phyloP scores from a whole-genome alignment of 2,888 invertebrate genomes.

The Parascotia fuliginaria region DNA sequence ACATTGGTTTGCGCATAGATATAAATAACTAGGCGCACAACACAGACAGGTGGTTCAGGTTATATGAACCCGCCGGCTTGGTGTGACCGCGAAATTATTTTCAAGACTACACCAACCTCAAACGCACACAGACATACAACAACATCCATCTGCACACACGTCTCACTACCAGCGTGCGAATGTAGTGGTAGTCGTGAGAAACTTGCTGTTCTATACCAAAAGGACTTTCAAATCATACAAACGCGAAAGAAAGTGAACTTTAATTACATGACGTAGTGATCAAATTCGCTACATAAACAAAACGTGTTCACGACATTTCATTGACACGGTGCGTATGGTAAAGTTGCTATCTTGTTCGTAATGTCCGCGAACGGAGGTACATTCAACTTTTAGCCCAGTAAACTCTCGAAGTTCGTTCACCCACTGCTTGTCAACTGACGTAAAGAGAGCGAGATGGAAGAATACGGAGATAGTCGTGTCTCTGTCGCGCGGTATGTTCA shows the following conservation, averaged over 20 bases:
- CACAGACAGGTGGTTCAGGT: constrained; percentile 82
- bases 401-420: constrained; percentile 85
- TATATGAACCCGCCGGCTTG: constrained; percentile 81
- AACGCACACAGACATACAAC: constrained; percentile 62
- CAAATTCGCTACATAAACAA: constrained; percentile 38
- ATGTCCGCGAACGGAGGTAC: constrained; percentile 86
- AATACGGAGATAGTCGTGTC: constrained; percentile 66
- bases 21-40: constrained; percentile 84
- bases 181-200: constrained; percentile 85
- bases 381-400: constrained; percentile 87
- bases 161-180: constrained; percentile 73
- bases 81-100: constrained; percentile 86
- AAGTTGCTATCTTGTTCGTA: constrained; percentile 86
- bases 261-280: constrained; percentile 43
- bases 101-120: constrained; percentile 84
- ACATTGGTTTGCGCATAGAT: constrained; percentile 79
- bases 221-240: constrained; percentile 42
- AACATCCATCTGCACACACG: constrained; percentile 63
- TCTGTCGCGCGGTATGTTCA: constrained; percentile 68
- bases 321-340: constrained; percentile 64
- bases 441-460: constrained; percentile 71
- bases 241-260: constrained; percentile 54
- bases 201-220: constrained; percentile 66
- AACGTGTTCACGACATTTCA: constrained; percentile 67
- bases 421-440: constrained; percentile 86